Evolutionary conservation across 1,140 invertebrate genomes (phyloP).

Genomic region (Micrasema minimum): DNA sequence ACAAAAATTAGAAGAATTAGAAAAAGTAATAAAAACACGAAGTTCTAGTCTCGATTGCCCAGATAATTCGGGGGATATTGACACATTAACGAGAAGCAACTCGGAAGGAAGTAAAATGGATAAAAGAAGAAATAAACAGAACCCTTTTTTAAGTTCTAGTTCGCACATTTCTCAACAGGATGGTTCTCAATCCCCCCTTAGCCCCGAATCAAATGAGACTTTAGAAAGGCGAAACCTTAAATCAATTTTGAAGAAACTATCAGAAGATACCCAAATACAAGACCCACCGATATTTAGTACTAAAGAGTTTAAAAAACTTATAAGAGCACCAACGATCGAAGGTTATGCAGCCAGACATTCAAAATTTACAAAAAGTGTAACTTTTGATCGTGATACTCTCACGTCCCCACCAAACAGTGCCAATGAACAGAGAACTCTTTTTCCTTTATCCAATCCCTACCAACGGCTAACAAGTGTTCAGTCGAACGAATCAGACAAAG

Average conservation of each 20-base stretch:
- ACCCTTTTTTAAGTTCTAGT: constrained; percentile 3
- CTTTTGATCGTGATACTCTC: constrained; percentile 85
- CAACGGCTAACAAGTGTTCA: constrained; percentile 45
- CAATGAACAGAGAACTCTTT: constrained; percentile 52
- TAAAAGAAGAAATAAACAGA: constrained; percentile 33
- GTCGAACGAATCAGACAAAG: constrained; percentile 45
- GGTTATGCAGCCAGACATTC: constrained; percentile 88
- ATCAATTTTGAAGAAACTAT: constrained; percentile 86
- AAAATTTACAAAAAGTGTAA: constrained; percentile 88
- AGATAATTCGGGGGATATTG: constrained; percentile 69
- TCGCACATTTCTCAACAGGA: constrained; percentile 51
- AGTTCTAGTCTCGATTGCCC: constrained; percentile 84
- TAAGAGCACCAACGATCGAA: constrained; percentile 83
- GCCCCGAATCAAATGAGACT: constrained; percentile 85
- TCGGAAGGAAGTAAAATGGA: constrained; percentile 70
- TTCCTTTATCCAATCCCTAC: constrained; percentile 49
- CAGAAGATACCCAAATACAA: constrained; percentile 69
- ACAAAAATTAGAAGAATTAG: constrained; percentile 84
- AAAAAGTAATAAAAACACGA: constrained; percentile 74
- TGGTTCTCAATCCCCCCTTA: constrained; percentile 64
- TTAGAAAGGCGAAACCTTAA: constrained; percentile 83
- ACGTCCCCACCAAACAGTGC: constrained; percentile 78
- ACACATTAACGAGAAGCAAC: constrained; percentile 74
- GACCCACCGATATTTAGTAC: constrained; percentile 63
- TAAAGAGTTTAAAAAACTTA: constrained; percentile 72